Percentiles rank a stretch among this genome's conserved stretches.
phyloP scores from a whole-genome alignment of 2,797 vertebrate genomes.

The Serranus cabrilla region DNA sequence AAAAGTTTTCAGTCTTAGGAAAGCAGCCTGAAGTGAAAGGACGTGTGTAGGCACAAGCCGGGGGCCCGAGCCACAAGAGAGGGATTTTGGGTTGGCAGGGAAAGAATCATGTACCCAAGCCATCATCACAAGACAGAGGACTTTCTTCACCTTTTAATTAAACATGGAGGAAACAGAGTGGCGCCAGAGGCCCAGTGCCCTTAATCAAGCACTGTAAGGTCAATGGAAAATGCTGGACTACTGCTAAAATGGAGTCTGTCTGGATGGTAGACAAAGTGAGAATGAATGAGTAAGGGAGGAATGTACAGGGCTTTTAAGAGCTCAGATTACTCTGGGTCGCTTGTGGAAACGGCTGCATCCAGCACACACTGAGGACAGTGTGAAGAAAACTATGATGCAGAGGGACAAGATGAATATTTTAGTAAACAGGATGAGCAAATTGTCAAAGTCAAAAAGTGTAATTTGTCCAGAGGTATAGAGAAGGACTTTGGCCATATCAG shows the following conservation, averaged over 20 bases:
- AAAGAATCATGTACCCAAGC: conserved; percentile 63
- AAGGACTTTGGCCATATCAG: neutral
- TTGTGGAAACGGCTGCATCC: conserved; percentile 57
- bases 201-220: conserved; percentile 85
- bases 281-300: conserved; percentile 61
- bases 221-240: conserved; percentile 73
- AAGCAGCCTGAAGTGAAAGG: conserved; percentile 60
- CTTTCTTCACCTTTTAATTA: conserved; percentile 89
- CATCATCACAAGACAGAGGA: conserved; percentile 77
- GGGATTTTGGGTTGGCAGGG: conserved; percentile 56
- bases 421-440: neutral
- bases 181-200: conserved; percentile 79
- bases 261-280: conserved; percentile 66
- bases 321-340: conserved; percentile 66
- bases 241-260: conserved; percentile 65
- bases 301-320: conserved; percentile 75
- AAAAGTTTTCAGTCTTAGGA: conserved; percentile 54
- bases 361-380: conserved; percentile 33
- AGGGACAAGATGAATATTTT: conserved; percentile 28
- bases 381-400: conserved; percentile 31
- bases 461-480: conserved; percentile 16
- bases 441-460: conserved; percentile 12
- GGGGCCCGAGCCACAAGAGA: conserved; percentile 56
- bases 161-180: conserved; percentile 82
- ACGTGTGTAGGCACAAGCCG: conserved; percentile 34